Base-by-base conservation (phyloP, 2,797 vertebrate species). In the Chaetophractus vellerosus region DNA sequence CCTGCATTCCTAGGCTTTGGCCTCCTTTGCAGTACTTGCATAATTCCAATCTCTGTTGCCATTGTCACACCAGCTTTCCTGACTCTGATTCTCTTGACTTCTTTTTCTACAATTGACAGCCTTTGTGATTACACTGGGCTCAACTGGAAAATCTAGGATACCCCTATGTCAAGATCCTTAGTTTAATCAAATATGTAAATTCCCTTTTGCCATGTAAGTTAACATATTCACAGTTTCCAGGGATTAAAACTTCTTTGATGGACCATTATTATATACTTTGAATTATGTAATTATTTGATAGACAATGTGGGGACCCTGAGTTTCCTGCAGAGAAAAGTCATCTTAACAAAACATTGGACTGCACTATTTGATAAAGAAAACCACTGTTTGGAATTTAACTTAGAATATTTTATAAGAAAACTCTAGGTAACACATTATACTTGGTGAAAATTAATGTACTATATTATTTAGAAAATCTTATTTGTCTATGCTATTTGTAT, bases 361-460 rank as follows among this genome's bases (percentile, higher is more conserved):
- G 1, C 1, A 45, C 59, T 89, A 19, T 52, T 41, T 93, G 23
- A 33, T 45, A 38, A 14, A 23, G 38, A 63, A 36, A 69, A 33
- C 1, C 24, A 14, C 3, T 59, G 9, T 9, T 50, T 84, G 38
- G 59, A 33, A 69, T 93, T 86, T 59, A 83, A 92, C 55, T 81
- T 76, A 66, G 10, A 24, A 6, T 74, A 83, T 38, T 41, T 78
- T 50, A 71, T 45, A 31, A 79, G 24, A 3, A 66, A 74, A 90
- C 80, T 90, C 7, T 57, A 66, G 26, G 19, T 57, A 85, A 82
- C 23, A 75, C 11, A 76, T 59, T 84, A 72, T 68, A 84, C 33
- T 68, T 93, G 3, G 21, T 79, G 45, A 72, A 93, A 95, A 88
- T 74, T 31, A 95, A n/a, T 6, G 36, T 26, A 85, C n/a, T 24